Evolutionary conservation across 1,140 invertebrate species (phyloP), one percentile per base, ranked within the genome.

Genomic region (Zaprionus nigranus): DNA sequence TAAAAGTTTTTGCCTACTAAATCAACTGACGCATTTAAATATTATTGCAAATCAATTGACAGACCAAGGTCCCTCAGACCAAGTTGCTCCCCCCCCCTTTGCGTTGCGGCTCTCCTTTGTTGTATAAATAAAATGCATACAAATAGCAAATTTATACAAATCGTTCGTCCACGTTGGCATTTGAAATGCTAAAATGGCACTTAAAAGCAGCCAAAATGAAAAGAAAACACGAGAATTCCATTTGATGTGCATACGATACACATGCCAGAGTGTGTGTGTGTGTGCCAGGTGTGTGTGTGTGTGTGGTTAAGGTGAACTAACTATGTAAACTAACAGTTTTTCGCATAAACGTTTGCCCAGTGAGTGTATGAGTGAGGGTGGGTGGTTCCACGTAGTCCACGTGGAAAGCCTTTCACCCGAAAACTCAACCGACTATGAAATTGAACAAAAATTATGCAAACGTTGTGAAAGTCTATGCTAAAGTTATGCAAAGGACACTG

Each of bases 131-230:
- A 85, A 88, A 88, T 91, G 88, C 86, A 90, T 90, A 90, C 74
- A 90, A 90, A 90, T 90, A 90, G 81, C 77, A 88, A 91, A 85
- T 91, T 91, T 91, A 91, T 91, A 91, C 88, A 85, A 91, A 91
- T 91, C 84, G 76, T n/a, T n/a, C n/a, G n/a, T n/a, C n/a, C n/a
- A n/a, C n/a, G n/a, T n/a, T n/a, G 66, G 46, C 79, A 90, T 90
- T 90, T 90, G 86, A 90, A 90, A 90, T 90, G 86, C 87, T 90
- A 90, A 90, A 91, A 82, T 81, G 87, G 82, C 86, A 90, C 87
- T 90, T 90, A 82, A 90, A 90, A 90, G 86, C 82, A 71, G 78
- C 75, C 72, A 72, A 92, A 92, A 92, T 92, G 90, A 91, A 92
- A 92, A 92, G 91, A 91, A 92, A 92, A 92, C 91, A 92, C 56